These are phyloP conservation scores for Ptychoptera albimana DNA, from an alignment of 2,888 invertebrate species.

Conservation along the genomic window DNA sequence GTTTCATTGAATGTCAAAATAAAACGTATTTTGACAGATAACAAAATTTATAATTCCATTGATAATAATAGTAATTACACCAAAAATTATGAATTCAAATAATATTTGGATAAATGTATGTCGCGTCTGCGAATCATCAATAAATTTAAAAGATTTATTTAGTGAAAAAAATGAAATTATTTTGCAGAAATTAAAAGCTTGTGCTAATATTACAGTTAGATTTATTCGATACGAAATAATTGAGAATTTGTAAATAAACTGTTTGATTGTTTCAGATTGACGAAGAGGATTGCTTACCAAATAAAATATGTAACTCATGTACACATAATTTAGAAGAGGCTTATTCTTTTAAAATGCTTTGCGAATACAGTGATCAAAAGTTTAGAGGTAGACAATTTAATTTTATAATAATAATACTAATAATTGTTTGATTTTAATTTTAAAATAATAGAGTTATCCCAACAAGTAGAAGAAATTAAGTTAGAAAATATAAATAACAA, in stretches of 20 bases:
- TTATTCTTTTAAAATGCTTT: conserved; percentile 13
- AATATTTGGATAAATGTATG: conserved; percentile 2
- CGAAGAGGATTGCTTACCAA: conserved; percentile 11
- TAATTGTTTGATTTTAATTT: neutral
- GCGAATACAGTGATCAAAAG: conserved; percentile 12
- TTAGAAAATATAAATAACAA: neutral
- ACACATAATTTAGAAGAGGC: conserved; percentile 9
- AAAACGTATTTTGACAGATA: too few relatives aligned
- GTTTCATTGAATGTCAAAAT: too few relatives aligned
- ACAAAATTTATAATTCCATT: too few relatives aligned
- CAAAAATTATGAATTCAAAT: neutral
- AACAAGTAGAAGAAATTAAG: neutral
- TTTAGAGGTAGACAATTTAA: conserved; percentile 7
- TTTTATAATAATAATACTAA: neutral
- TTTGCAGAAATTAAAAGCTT: conserved; percentile 7
- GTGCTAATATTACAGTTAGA: conserved; percentile 9
- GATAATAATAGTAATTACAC: too few relatives aligned
- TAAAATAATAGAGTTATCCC: too few relatives aligned
- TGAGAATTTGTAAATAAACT: neutral
- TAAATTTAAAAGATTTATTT: conserved; percentile 7
- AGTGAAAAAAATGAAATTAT: conserved; percentile 5
- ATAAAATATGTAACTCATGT: conserved; percentile 12
- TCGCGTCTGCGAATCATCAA: conserved; percentile 8
- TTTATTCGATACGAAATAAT: neutral
- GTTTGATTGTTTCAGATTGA: conserved; percentile 10